Conservation (phyloP, 1,140 invertebrate species). For the Drosophila erecta region DNA sequence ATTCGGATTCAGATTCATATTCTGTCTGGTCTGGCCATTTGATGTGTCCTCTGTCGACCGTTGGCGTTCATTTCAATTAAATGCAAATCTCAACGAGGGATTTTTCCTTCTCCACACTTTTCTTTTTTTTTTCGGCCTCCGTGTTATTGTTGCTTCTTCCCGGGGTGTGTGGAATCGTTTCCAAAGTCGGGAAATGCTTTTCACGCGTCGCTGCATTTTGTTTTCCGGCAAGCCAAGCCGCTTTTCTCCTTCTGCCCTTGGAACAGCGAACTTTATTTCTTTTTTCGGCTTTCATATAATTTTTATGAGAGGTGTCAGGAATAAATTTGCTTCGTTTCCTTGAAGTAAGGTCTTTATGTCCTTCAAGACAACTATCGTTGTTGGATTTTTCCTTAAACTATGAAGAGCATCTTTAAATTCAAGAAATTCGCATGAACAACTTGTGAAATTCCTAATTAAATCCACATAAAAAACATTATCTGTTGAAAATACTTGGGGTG, state of each 20-base stretch:
- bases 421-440: no score
- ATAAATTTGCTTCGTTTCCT: conserved; percentile 11
- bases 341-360: not conserved
- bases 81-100: conserved; percentile 72
- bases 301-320: conserved; percentile 48
- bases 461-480: no score
- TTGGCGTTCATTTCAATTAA: conserved; percentile 79
- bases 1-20: conserved; percentile 31
- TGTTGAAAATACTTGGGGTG: not conserved
- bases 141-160: conserved; percentile 40
- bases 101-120: conserved; percentile 17
- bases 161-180: conserved; percentile 32
- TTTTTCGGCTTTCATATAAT: conserved; percentile 44
- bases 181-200: conserved; percentile 78
- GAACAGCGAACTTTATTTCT: not conserved
- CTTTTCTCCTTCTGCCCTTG: conserved; percentile 14
- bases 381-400: not conserved
- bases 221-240: conserved; percentile 63
- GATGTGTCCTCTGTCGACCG: conserved; percentile 32
- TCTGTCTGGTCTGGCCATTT: conserved; percentile 42
- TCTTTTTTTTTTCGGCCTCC: not conserved
- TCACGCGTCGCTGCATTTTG: conserved; percentile 77
- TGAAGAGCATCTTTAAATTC: not conserved
- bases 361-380: not conserved
- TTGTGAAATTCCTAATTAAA: no score